Evolutionary conservation across 2,797 vertebrate genomes (phyloP).

Genomic region (Enteromius viviparus): DNA sequence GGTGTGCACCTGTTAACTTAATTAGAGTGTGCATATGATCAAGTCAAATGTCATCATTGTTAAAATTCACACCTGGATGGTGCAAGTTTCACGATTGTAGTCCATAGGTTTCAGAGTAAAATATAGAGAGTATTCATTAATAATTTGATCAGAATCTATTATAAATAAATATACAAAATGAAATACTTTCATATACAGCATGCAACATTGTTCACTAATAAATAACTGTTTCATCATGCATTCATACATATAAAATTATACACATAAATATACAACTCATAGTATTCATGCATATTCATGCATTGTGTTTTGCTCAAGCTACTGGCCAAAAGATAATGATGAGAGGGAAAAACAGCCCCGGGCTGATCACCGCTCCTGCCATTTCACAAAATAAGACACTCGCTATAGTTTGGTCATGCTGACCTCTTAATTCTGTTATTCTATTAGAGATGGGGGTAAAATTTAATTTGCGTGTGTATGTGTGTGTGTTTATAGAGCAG

Average conservation of each 20-base stretch:
- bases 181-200: background rate
- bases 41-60: constrained; percentile 19
- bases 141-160: background rate
- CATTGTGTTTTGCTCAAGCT: constrained; percentile 45
- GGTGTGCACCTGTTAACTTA: background rate
- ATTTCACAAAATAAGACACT: constrained; percentile 63
- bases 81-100: background rate
- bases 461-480: constrained; percentile 50
- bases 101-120: background rate
- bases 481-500: constrained; percentile 48
- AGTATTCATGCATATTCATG: background rate
- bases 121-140: background rate
- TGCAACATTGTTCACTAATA: background rate
- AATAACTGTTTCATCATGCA: background rate
- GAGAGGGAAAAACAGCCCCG: constrained; percentile 43
- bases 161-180: background rate
- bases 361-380: constrained; percentile 52
- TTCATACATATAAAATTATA: background rate
- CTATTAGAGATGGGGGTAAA: constrained; percentile 55
- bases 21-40: background rate
- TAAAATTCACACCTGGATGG: constrained; percentile 18
- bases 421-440: constrained; percentile 66
- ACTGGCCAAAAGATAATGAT: constrained; percentile 30
- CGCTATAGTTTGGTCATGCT: constrained; percentile 64
- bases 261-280: background rate